A percentile compares a stretch with the other conserved stretches of the same genome.
Evolutionary conservation across 2,888 invertebrate genomes (phyloP).

Genomic region (Spodoptera exigua): DNA sequence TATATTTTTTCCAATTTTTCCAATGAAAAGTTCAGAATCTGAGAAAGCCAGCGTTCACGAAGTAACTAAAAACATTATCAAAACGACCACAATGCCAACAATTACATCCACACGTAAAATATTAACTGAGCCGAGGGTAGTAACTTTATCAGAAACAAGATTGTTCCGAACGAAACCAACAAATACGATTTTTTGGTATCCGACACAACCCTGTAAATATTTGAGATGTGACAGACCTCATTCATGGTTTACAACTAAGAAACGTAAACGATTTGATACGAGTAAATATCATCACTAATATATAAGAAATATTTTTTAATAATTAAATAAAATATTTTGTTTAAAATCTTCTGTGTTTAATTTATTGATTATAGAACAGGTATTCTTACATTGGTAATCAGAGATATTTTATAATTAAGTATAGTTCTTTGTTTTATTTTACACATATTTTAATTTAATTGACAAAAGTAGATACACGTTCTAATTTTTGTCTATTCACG

Average conservation of each 20-base stretch:
- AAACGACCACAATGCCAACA: background rate
- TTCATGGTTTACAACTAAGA: constrained; percentile 55
- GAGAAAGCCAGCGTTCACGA: too few species aligned
- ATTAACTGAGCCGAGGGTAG: background rate
- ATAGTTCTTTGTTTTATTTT: too few species aligned
- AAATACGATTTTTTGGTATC: constrained; percentile 45
- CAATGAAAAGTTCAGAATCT: too few species aligned
- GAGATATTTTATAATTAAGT: too few species aligned
- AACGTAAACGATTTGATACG: constrained; percentile 13
- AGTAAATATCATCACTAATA: constrained; percentile 30
- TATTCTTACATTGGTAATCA: too few species aligned
- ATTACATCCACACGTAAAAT: background rate
- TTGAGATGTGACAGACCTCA: constrained; percentile 60
- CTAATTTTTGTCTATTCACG: too few species aligned
- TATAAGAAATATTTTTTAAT: constrained; percentile 6
- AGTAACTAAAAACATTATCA: too few species aligned
- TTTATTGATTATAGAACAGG: too few species aligned
- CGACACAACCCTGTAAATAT: constrained; percentile 37
- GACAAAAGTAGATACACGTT: too few species aligned
- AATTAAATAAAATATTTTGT: constrained; percentile 21
- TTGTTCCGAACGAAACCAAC: background rate
- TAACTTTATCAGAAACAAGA: background rate
- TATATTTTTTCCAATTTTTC: too few species aligned
- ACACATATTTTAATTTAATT: too few species aligned
- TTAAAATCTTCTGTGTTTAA: background rate